Percentiles rank a stretch among this genome's conserved stretches.
Conservation (phyloP, 1,140 invertebrate species). For the Eulimnadia texana region DNA sequence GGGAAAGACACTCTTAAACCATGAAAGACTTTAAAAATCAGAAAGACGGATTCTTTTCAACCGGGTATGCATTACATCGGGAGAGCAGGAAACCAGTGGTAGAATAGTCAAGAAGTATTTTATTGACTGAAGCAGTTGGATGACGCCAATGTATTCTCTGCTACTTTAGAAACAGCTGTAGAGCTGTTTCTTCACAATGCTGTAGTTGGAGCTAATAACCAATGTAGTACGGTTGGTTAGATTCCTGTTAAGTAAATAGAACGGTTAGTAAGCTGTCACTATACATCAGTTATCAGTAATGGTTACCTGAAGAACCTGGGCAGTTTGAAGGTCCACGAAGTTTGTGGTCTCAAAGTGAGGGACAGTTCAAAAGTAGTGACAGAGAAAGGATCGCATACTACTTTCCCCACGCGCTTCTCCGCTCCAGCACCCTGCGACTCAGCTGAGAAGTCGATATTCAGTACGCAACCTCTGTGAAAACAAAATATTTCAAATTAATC, state of each 20-base stretch:
- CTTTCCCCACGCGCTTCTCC: background rate
- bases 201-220: slow-evolving; percentile 2
- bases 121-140: too few species aligned
- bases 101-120: too few species aligned
- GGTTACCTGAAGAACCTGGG: slow-evolving; percentile 3
- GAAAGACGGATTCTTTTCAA: too few species aligned
- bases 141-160: background rate
- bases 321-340: slow-evolving; percentile 6
- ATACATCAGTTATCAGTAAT: background rate
- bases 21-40: too few species aligned
- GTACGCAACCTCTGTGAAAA: background rate
- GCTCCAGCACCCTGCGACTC: background rate
- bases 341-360: background rate
- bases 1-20: too few species aligned
- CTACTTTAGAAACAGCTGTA: background rate
- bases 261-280: background rate
- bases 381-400: background rate
- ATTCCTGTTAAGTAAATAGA: background rate
- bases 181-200: slow-evolving; percentile 4
- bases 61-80: too few species aligned
- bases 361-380: slow-evolving; percentile 1
- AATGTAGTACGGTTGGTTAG: background rate
- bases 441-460: background rate
- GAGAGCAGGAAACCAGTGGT: too few species aligned
- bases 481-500: background rate